phyloP scores from a whole-genome alignment of 1,140 invertebrate genomes.

The Lasioglossum baleicum region DNA sequence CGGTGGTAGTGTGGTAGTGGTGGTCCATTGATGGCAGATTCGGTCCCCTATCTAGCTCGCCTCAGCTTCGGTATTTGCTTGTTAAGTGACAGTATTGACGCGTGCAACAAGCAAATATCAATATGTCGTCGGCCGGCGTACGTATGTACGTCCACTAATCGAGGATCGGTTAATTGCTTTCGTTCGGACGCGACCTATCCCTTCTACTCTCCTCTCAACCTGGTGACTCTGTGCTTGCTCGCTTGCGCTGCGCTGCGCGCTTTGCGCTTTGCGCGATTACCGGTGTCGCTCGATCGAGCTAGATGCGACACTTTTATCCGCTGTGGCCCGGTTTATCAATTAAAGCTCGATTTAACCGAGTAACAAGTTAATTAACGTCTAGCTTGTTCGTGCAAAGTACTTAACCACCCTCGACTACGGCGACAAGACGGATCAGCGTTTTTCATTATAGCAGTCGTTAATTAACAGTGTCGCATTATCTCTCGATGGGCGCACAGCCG shows the following conservation, averaged over 20 bases:
- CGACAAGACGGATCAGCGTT: conserved; percentile 4
- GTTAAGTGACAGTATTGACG: conserved; percentile 67
- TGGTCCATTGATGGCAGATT: conserved; percentile 43
- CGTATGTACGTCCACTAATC: conserved; percentile 50
- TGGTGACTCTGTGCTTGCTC: no score
- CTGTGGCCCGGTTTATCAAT: not conserved
- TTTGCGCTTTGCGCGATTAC: no score
- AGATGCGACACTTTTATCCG: not conserved
- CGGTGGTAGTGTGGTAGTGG: conserved; percentile 7
- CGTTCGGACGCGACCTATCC: conserved; percentile 17
- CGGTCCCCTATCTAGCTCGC: conserved; percentile 54
- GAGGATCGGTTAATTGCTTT: conserved; percentile 55
- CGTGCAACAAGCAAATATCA: conserved; percentile 64
- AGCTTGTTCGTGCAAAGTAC: not conserved
- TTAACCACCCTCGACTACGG: not conserved
- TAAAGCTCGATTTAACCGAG: conserved; percentile 9
- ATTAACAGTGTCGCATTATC: conserved; percentile 6
- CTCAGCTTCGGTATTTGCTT: conserved; percentile 64
- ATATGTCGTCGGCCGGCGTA: conserved; percentile 56
- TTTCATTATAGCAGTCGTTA: not conserved
- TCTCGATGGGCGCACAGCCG: not conserved
- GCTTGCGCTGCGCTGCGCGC: no score
- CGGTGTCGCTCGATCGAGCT: not conserved
- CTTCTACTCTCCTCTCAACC: no score
- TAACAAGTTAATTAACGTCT: conserved; percentile 18